Evolutionary conservation across 2,113 vertebrate genomes (phyloP), one percentile per base, ranked within the genome.

Genomic region (Platichthys stellatus): DNA sequence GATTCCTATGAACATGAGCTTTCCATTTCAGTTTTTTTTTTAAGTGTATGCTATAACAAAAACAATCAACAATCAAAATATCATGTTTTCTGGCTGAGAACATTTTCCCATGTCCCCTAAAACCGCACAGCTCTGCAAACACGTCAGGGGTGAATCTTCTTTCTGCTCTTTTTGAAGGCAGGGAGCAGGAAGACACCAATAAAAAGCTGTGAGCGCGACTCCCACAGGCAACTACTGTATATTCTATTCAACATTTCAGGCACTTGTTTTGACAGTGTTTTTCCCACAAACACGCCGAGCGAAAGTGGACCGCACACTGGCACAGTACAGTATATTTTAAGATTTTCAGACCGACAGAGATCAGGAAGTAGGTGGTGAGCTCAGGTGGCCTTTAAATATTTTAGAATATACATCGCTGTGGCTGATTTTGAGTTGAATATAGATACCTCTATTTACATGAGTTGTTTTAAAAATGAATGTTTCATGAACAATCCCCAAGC

Each of bases 241-340:
- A 81, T 80, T 75, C 68, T 64, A 79, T 87, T 78, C 73, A 85
- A 78, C 64, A 81, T 82, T 89, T 85, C 24, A 81, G 78, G 61
- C 78, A 51, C 84, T 85, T 86, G 80, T 84, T 85, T 75, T 85
- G 75, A 90, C 85, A 82, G 49, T 56, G 69, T 75, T 78, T 76
- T 77, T 54, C 43, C 60, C 51, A 72, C 57, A 45, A 49, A 76
- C 72, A 69, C 9, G 38, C 69, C 58, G 69, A 86, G 69, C 53
- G 21, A 68, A 75, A 81, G 63, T 62, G 69, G 78, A 81, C 72
- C 49, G 20, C 28, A 24, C 24, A 24, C 24, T 24, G 24, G 24
- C 24, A 56, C 43, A 57, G 45, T 9, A 0, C 47, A 7, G 5
- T 56, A 67, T 67, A 69, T 80, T 62, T 83, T 76, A 49, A 67